Percentiles rank a stretch among this genome's conserved stretches.
Evolutionary conservation across 2,888 invertebrate species (phyloP).

Genomic region (Leucozona laternaria): DNA sequence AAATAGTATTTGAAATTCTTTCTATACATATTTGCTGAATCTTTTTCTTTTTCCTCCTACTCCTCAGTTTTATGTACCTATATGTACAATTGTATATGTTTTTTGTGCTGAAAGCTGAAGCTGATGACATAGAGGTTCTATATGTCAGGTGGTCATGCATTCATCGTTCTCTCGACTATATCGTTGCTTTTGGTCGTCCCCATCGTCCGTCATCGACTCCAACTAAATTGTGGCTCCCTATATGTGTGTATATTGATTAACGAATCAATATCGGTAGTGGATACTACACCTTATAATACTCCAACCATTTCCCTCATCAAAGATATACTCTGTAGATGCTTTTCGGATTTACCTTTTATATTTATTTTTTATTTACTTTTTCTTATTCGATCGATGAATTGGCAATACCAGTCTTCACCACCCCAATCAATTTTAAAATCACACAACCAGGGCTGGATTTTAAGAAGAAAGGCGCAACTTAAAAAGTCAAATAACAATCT

Average conservation of each 20-base stretch:
- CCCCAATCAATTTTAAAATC: slow-evolving; percentile 20
- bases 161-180: slow-evolving; percentile 31
- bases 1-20: slow-evolving; percentile 73
- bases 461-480: neutral
- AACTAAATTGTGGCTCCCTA: slow-evolving; percentile 35
- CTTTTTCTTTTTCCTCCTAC: slow-evolving; percentile 37
- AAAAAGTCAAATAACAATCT: too few relatives aligned
- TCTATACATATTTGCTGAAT: slow-evolving; percentile 73
- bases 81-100: neutral
- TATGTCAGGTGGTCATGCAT: slow-evolving; percentile 72
- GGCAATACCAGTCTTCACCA: slow-evolving; percentile 37
- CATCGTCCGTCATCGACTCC: slow-evolving; percentile 4
- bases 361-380: slow-evolving; percentile 63
- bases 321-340: slow-evolving; percentile 33
- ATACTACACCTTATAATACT: slow-evolving; percentile 17
- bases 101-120: slow-evolving; percentile 20
- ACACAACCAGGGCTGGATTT: neutral
- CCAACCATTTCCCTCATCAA: slow-evolving; percentile 41
- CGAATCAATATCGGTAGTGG: slow-evolving; percentile 62
- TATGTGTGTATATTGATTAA: slow-evolving; percentile 73
- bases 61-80: neutral
- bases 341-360: slow-evolving; percentile 49
- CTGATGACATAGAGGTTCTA: slow-evolving; percentile 51
- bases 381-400: slow-evolving; percentile 59
- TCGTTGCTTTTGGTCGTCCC: neutral